Conservation (phyloP, 2,797 vertebrate genomes). For the Mastacembelus armatus region DNA sequence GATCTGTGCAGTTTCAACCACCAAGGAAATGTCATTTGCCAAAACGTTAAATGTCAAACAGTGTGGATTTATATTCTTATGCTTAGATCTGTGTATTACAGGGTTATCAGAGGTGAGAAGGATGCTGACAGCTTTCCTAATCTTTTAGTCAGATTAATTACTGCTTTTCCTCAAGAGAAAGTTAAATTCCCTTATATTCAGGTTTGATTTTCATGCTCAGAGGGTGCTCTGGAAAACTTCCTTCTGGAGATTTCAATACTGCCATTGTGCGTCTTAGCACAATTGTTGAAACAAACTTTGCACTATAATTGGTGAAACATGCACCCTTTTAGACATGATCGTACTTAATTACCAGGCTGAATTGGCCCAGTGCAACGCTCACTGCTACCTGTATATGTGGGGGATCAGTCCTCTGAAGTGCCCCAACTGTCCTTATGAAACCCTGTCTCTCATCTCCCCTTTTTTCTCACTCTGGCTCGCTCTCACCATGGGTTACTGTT, state of each 20-base stretch:
- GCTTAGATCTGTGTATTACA: neutral
- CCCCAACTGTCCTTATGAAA: conserved; percentile 83
- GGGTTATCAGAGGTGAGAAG: neutral
- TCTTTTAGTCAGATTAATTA: conserved; percentile 30
- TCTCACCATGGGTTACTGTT: conserved; percentile 89
- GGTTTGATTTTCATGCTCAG: conserved; percentile 71
- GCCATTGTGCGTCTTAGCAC: conserved; percentile 62
- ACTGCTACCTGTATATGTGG: conserved; percentile 65
- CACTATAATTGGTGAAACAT: conserved; percentile 57
- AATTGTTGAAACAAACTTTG: conserved; percentile 71
- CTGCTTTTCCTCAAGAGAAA: conserved; percentile 40
- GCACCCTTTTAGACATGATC: conserved; percentile 50
- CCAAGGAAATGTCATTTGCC: conserved; percentile 19
- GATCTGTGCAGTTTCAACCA: conserved; percentile 6
- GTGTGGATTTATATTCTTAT: conserved; percentile 29
- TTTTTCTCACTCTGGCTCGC: conserved; percentile 68
- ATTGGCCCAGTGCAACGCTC: conserved; percentile 24
- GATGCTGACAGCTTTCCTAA: conserved; percentile 6
- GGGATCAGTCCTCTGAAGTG: conserved; percentile 67
- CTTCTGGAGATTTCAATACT: conserved; percentile 60
- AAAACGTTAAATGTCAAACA: neutral
- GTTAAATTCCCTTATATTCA: conserved; percentile 65
- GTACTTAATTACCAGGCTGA: conserved; percentile 50
- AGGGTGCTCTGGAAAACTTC: conserved; percentile 53
- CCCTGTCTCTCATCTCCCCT: conserved; percentile 71